phyloP scores from a whole-genome alignment of 2,888 invertebrate species.

The Eupithecia centaureata region DNA sequence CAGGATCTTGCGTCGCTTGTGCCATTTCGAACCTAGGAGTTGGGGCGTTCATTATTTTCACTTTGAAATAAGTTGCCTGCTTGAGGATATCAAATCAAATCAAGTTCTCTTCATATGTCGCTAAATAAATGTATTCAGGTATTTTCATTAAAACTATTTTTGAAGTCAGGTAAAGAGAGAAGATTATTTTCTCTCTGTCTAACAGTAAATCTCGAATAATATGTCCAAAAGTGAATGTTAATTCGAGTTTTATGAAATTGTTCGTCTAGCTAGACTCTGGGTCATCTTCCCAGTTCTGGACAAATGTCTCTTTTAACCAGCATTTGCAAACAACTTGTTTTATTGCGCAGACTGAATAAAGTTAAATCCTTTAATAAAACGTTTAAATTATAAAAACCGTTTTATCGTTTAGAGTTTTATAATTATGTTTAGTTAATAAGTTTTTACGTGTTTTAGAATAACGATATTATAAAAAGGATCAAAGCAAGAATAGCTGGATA shows the following conservation, averaged over 20 bases:
- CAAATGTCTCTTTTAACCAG: too few relatives aligned
- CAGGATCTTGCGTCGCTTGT: conserved; percentile 83
- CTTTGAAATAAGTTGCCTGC: too few relatives aligned
- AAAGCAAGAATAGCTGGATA: not conserved
- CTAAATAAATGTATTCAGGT: not conserved
- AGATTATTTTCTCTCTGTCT: too few relatives aligned
- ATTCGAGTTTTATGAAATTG: not conserved
- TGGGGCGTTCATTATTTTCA: too few relatives aligned
- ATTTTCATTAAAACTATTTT: not conserved
- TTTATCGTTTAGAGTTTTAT: too few relatives aligned
- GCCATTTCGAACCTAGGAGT: conserved; percentile 82
- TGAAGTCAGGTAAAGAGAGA: not conserved
- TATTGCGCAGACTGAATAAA: too few relatives aligned
- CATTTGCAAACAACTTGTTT: not conserved
- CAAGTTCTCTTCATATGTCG: not conserved
- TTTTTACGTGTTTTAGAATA: not conserved
- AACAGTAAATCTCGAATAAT: not conserved
- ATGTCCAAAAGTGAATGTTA: not conserved
- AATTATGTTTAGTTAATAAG: too few relatives aligned
- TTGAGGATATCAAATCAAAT: too few relatives aligned
- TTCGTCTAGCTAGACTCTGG: too few relatives aligned
- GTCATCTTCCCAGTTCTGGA: too few relatives aligned
- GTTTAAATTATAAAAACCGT: not conserved
- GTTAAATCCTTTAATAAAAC: not conserved
- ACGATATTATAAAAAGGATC: not conserved